Base-by-base conservation (phyloP, 2,113 vertebrate genomes). In the Brachypodius melanocephalos region DNA sequence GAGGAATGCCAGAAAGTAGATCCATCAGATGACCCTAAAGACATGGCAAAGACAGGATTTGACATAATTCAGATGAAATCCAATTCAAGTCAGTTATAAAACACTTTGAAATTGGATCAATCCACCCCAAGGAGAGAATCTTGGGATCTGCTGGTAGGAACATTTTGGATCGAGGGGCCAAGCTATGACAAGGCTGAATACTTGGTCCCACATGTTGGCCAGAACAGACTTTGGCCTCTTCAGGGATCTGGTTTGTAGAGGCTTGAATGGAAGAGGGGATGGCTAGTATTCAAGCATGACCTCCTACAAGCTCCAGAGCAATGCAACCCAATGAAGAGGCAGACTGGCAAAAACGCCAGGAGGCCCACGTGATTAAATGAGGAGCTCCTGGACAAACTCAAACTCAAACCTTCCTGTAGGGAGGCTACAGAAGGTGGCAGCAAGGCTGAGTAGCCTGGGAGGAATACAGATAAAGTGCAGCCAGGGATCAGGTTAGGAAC, bases 121-220 rank as follows among this genome's bases (percentile, higher is more conserved):
- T 58, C 28, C 8, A 58, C 32, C 31, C 8, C 10, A 71, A 45
- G 9, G 51, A 51, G 79, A 84, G 40, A 80, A 51, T 14, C 0
- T 0, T 46, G 12, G 48, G 46, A 88, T 85, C 49, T 40, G 29
- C 49, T 57, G 24, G 49, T 74, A n/a, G 49, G 42, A 65, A 34
- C 8, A 12, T 31, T 74, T 29, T 48, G 42, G 59, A 19, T 20
- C 0, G 0, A 40, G 24, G 22, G 12, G 34, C 24, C 0, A 0
- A 57, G 24, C 19, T n/a, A 28, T 46, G 40, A 48, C 34, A 65
- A 57, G 49, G 49, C 29, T 59, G 48, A 16, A 74, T 65, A 29
- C 34, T 20, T 19, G 15, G 19, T 74, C 10, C 34, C 40, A 20
- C 24, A 40, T 5, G 4, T 74, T 0, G 0, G 49, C 42, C 42